Evolutionary conservation across 2,113 vertebrate genomes (phyloP).

Genomic region (Noctilio leporinus): DNA sequence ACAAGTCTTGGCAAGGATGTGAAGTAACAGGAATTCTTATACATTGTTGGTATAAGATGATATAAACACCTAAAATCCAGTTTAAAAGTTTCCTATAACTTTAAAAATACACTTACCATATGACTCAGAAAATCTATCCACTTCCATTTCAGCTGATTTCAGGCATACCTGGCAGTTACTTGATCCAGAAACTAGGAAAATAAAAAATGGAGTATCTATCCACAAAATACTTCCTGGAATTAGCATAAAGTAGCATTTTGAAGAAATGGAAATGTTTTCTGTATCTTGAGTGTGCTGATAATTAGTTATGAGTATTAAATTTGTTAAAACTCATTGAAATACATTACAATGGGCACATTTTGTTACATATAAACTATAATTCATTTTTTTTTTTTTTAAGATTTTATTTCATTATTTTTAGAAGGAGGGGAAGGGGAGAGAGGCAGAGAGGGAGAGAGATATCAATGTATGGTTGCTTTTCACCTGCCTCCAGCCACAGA

Average conservation of each 20-base stretch:
- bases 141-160: not conserved
- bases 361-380: not conserved
- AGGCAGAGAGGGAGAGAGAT: no score
- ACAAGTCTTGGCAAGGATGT: not conserved
- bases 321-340: not conserved
- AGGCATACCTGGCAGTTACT: not conserved
- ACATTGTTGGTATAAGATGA: not conserved
- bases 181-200: not conserved
- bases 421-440: no score
- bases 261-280: not conserved
- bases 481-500: no score
- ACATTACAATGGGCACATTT: not conserved
- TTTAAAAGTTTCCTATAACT: not conserved
- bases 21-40: not conserved
- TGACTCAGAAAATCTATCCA: not conserved
- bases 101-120: not conserved
- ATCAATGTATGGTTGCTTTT: no score
- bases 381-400: no score
- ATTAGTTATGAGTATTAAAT: not conserved
- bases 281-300: not conserved
- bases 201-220: not conserved
- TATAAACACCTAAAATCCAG: not conserved
- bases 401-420: no score
- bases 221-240: not conserved
- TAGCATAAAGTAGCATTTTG: not conserved